Evolutionary conservation across 1,140 invertebrate genomes (phyloP).

Genomic region (Prorops nasuta): DNA sequence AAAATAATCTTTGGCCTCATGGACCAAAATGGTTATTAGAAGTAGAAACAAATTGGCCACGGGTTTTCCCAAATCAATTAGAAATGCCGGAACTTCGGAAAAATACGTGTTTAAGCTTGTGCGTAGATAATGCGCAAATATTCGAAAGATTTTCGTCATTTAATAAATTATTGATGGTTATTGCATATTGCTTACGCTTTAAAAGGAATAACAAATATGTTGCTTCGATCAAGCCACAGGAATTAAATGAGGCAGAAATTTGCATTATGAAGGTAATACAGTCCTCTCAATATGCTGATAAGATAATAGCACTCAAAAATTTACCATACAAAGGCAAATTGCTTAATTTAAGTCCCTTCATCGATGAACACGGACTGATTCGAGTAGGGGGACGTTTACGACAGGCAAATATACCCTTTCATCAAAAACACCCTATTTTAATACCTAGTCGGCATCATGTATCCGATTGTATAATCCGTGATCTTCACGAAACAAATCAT

Average conservation of each 20-base stretch:
- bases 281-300: not conserved
- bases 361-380: constrained; percentile 27
- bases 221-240: not conserved
- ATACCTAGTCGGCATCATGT: constrained; percentile 17
- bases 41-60: not conserved
- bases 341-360: constrained; percentile 18
- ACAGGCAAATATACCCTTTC: constrained; percentile 4
- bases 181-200: constrained; percentile 13
- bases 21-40: constrained; percentile 28
- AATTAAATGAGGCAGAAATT: not conserved
- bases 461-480: not conserved
- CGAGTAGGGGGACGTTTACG: constrained; percentile 35
- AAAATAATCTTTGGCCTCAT: constrained; percentile 18
- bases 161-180: not conserved
- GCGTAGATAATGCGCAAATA: not conserved
- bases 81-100: not conserved
- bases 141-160: constrained; percentile 5
- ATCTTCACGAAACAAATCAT: constrained; percentile 1
- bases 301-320: constrained; percentile 1
- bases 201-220: not conserved
- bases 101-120: not conserved
- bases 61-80: not conserved
- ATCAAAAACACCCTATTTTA: constrained; percentile 10
- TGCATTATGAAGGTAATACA: constrained; percentile 6
- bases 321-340: not conserved